Conservation (phyloP, 2,797 vertebrate species). For the Xenops minutus region DNA sequence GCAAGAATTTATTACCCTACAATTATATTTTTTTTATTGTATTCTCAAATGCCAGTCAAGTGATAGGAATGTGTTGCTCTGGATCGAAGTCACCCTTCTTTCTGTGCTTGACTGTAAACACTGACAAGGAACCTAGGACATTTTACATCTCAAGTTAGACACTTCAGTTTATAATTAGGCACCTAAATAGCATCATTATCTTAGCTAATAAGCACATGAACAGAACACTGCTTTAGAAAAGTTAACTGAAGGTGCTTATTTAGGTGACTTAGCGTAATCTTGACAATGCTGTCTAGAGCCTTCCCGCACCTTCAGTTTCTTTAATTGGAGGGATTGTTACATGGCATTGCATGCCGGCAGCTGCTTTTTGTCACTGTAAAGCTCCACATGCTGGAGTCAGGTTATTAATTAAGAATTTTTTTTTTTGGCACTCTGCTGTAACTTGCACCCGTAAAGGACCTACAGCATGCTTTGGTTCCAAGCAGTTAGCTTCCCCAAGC, state of each 20-base stretch:
- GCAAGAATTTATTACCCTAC: slow-evolving; percentile 11
- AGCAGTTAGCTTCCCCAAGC: neutral
- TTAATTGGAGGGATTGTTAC: neutral
- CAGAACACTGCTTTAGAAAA: neutral
- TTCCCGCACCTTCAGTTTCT: neutral
- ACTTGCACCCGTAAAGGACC: neutral
- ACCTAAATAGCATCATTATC: neutral
- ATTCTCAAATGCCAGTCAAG: slow-evolving; percentile 10
- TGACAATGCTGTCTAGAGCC: neutral
- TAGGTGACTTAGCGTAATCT: neutral
- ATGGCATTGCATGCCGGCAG: neutral
- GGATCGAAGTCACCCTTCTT: neutral
- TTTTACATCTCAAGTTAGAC: neutral
- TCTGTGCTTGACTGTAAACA: neutral
- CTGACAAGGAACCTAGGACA: neutral
- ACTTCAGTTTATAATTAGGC: neutral
- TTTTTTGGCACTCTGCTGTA: neutral
- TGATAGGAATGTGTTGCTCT: slow-evolving; percentile 21
- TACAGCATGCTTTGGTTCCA: neutral
- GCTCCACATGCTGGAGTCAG: neutral
- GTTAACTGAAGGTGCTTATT: neutral
- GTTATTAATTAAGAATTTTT: neutral
- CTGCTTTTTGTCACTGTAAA: neutral
- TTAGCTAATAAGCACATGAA: neutral
- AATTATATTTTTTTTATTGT: slow-evolving; percentile 24